Base-by-base conservation (phyloP, 2,113 vertebrate species). In the Balaenoptera acutorostrata region DNA sequence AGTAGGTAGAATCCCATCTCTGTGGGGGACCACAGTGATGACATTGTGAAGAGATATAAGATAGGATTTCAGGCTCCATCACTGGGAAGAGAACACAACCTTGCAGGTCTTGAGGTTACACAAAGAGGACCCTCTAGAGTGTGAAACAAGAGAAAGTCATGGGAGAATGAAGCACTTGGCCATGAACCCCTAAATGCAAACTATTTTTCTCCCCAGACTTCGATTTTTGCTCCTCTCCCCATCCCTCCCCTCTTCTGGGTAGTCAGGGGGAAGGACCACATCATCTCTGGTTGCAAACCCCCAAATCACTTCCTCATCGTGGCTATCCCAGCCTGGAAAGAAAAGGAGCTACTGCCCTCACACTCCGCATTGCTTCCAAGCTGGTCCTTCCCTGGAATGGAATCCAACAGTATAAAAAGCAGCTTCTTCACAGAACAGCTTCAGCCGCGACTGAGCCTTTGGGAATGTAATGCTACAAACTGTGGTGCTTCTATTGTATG, bases 401-500 rank as follows among this genome's bases (percentile, higher is more conserved):
- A 93, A 93, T 61, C 4, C 44, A 61, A 75, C 91, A 71, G 46
- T 11, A 92, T n/a, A 97, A 97, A 94, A 96, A 81, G 95, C 94
- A 64, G 57, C 17, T 1, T 82, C 96, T 95, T 96, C 90, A 91
- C 96, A 69, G 96, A 97, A n/a, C 11, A 0, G 88, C 96, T 82
- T 95, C 96, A 90, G 87, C 83, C 55, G 81, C 4, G 72, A 93
- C 69, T 0, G 1, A 93, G 72, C 5, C 68, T 93, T 57, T 69
- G 95, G 95, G 96, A 97, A 96, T 64, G 36, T 86, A 68, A 29
- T 1, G 31, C 93, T 83, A 93, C 85, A 97, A 98, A 98, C 41
- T 74, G 97, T 88, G 94, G 88, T 1, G 20, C 82, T 98, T 96
- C 98, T 96, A 97, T 97, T 97, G 87, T 97, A 88, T 90, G 93